Percentiles rank a stretch among this genome's conserved stretches.
phyloP scores from a whole-genome alignment of 2,888 invertebrate genomes.

The Agrochola lychnidis region DNA sequence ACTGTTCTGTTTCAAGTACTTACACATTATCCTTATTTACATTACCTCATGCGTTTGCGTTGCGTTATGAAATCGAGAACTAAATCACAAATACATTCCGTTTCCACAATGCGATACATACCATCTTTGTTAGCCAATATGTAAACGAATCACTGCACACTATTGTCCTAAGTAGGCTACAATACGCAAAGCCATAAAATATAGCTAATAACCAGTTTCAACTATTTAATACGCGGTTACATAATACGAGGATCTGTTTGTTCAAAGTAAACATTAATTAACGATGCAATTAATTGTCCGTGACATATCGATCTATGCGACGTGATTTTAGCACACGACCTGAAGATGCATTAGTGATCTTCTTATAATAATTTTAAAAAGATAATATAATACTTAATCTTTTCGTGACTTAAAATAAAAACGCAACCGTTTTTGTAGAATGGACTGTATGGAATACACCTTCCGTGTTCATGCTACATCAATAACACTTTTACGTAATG shows the following conservation, averaged over 20 bases:
- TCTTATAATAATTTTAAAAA: slow-evolving; percentile 17
- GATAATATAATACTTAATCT: not conserved
- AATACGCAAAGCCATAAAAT: slow-evolving; percentile 30
- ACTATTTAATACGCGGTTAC: slow-evolving; percentile 38
- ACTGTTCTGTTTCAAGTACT: not conserved
- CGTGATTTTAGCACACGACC: slow-evolving; percentile 41
- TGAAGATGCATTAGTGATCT: slow-evolving; percentile 4
- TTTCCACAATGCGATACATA: slow-evolving; percentile 18
- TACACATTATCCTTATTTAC: not conserved
- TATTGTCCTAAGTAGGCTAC: slow-evolving; percentile 22
- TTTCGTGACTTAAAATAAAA: slow-evolving; percentile 37
- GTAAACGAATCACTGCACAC: slow-evolving; percentile 30
- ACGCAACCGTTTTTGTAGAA: slow-evolving; percentile 25
- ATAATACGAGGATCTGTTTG: slow-evolving; percentile 35
- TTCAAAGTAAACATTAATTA: slow-evolving; percentile 58
- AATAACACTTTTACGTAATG: slow-evolving; percentile 55
- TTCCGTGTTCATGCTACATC: slow-evolving; percentile 41
- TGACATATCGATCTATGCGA: slow-evolving; percentile 53
- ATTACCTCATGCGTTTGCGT: not conserved
- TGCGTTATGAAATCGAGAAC: not conserved
- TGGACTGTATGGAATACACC: slow-evolving; percentile 6
- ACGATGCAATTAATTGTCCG: slow-evolving; percentile 58
- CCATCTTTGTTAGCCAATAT: slow-evolving; percentile 16
- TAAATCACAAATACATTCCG: not conserved
- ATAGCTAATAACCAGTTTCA: slow-evolving; percentile 23